These are phyloP conservation scores for Ascidia mentula DNA, from an alignment of 23 tunicate species.

Conservation along the genomic window DNA sequence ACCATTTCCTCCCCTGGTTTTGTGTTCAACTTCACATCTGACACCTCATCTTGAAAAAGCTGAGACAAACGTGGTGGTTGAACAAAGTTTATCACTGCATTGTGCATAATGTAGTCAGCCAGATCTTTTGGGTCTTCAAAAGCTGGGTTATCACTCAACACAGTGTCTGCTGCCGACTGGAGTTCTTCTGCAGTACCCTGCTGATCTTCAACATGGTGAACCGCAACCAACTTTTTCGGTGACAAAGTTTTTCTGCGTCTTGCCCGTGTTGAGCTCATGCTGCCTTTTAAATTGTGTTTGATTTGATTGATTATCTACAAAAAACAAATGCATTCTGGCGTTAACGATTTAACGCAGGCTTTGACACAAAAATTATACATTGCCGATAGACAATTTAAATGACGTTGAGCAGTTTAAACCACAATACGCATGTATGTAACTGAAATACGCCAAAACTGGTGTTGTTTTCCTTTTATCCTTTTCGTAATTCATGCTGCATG, in stretches of 20 bases:
- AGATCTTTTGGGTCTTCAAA: neutral
- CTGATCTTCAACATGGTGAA: neutral
- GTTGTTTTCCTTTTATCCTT: too few species aligned
- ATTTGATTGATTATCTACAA: too few species aligned
- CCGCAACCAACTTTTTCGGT: neutral
- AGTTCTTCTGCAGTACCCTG: neutral
- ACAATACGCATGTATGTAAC: too few species aligned
- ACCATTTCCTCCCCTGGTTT: slow-evolving; percentile 11
- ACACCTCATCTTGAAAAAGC: neutral
- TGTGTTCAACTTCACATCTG: neutral
- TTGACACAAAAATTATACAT: too few species aligned
- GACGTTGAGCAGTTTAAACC: too few species aligned
- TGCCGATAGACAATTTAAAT: too few species aligned
- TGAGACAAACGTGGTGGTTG: neutral
- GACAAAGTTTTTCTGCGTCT: neutral
- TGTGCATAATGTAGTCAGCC: neutral
- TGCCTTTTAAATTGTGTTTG: too few species aligned
- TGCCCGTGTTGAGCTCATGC: neutral
- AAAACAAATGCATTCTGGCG: too few species aligned
- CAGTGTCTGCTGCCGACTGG: neutral
- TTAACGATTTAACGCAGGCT: too few species aligned
- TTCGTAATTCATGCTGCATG: too few species aligned
- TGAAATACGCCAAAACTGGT: too few species aligned
- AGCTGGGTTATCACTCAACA: neutral
- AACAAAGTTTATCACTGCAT: neutral